Evolutionary conservation across 2,113 vertebrate genomes (phyloP), one percentile per base, ranked within the genome.

Genomic region (Fulmarus glacialis): DNA sequence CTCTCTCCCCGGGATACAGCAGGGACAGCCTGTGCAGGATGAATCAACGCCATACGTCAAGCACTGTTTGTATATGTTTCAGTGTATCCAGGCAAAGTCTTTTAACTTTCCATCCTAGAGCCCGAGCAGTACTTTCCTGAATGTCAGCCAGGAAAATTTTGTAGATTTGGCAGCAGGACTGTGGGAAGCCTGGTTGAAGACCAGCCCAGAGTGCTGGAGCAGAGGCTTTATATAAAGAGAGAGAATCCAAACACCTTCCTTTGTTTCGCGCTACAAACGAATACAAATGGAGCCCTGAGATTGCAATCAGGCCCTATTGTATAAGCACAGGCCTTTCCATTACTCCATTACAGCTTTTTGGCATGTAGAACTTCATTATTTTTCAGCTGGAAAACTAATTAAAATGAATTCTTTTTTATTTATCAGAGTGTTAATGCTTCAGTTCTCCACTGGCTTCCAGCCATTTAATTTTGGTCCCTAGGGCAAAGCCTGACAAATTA

Each of bases 71-170:
- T 99, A 96, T 99, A 97, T 99, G 98, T 98, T 99, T 98, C 98
- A 98, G 98, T 80, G 99, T 99, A 99, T 99, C 99, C 99, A 99
- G 98, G 99, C 99, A 98, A 98, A 99, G 97, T 92, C 97, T 99
- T 99, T 98, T 98, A 98, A 99, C 98, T 99, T 99, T 99, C 99
- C 99, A 99, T 98, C 98, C 98, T 98, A 98, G 97, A 89, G 98
- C 98, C 97, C 75, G 52, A 99, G 99, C 98, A 98, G 98, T 98
- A 99, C 98, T 99, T 99, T 99, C 99, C 99, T 99, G 99, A 99
- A 99, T 90, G 82, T 73, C 95, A 97, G 99, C 99, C 99, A 99
- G 99, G 99, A 99, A 99, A 98, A 99, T 96, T 99, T 99, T 98
- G 99, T 98, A 98, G 98, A 98, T 98, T 99, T 99, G 99, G 99